Evolutionary conservation across 2,888 invertebrate genomes (phyloP).

Genomic region (Campoplex capitator): DNA sequence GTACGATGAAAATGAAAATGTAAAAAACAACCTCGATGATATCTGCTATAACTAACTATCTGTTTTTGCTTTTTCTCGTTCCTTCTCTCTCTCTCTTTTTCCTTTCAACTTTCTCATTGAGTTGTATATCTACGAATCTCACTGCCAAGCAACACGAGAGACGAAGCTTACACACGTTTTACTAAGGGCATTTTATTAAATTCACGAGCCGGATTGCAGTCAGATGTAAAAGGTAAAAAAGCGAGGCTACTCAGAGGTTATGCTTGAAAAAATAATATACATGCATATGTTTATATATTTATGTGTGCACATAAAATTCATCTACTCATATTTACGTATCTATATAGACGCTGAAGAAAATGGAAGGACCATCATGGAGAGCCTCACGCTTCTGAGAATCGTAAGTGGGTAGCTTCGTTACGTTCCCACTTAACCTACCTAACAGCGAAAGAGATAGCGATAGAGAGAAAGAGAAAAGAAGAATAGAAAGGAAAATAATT

Average conservation of each 20-base stretch:
- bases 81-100: neutral
- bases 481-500: constrained; percentile 68
- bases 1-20: neutral
- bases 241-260: constrained; percentile 35
- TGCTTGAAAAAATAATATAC: constrained; percentile 8
- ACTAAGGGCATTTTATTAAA: constrained; percentile 37
- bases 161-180: constrained; percentile 49
- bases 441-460: constrained; percentile 9
- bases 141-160: neutral
- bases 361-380: constrained; percentile 62
- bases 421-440: constrained; percentile 69
- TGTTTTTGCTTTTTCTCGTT: neutral
- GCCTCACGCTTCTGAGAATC: constrained; percentile 59
- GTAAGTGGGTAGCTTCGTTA: constrained; percentile 71
- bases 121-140: constrained; percentile 1
- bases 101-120: neutral
- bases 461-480: neutral
- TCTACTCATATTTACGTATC: neutral
- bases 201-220: constrained; percentile 27
- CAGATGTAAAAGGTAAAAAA: constrained; percentile 40
- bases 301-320: constrained; percentile 12
- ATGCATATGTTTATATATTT: constrained; percentile 9
- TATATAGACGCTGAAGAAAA: constrained; percentile 26
- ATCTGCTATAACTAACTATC: constrained; percentile 42
- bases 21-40: neutral